Evolutionary conservation across 2,797 vertebrate genomes (phyloP), one percentile per base, ranked within the genome.

Genomic region (Artibeus jamaicensis): DNA sequence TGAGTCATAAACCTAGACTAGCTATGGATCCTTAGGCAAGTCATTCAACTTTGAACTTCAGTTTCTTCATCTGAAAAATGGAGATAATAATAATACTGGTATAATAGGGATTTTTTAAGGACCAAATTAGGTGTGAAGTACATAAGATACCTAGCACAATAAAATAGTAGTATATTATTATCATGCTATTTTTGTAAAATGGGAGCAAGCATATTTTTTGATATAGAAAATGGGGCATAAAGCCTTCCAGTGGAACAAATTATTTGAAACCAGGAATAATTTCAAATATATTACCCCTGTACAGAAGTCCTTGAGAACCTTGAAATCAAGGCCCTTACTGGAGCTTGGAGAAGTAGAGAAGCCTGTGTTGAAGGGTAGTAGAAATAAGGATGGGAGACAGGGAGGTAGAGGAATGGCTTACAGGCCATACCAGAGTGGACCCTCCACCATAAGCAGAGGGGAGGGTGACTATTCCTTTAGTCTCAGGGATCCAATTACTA

Each of bases 11-110:
- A 67, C 16, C 42, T 26, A 90, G 55, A 77, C 26, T 62, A 81
- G 70, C 53, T 88, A 21, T 67, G 10, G 81, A 24, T 70, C 34
- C 26, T 85, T 94, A 57, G 42, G 22, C 18, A 91, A 86, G 18
- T 94, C 18, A 84, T 15, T 67, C 74, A 91, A 46, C 50, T 29
- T 34, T 85, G 32, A 79, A 90, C 50, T 70, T 90, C 29, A 77
- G 32, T 89, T 86, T 89, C 34, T 76, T 86, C 4, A 53, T 70
- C 55, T 84, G 70, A 95, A 78, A 96, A 96, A 50, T 89, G 7
- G 55, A 88, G 1, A 50, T 34, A n/a, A 77, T 67, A 74, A 76
- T 42, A 42, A 7, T 29, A 67, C 59, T 26, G 18, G 77, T 42
- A 59, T 46, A 62, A 42, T 46, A 22, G 55, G 34, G 32, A 5